Conservation (phyloP, 2,113 vertebrate species). For the Gymnorhina tibicen region DNA sequence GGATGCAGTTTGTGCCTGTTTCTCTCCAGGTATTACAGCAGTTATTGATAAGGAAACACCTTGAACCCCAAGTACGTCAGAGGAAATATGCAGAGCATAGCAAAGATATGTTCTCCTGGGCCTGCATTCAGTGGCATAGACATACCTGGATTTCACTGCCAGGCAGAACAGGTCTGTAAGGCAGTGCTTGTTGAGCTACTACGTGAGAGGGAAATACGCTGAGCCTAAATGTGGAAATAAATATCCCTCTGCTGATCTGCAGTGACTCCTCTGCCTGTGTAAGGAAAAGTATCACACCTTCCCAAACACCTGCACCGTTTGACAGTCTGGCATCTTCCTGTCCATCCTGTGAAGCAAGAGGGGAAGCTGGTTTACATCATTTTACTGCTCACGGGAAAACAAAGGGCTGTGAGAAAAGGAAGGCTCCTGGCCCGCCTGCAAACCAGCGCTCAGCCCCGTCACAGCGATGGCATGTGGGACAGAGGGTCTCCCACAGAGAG, state of each 20-base stretch:
- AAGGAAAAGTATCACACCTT: not conserved
- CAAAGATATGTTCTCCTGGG: not conserved
- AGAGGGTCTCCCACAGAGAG: not conserved
- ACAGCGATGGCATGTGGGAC: not conserved
- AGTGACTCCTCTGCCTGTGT: not conserved
- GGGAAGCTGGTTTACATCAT: not conserved
- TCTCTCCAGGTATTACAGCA: not conserved
- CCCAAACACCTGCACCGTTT: not conserved
- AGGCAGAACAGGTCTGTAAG: not conserved
- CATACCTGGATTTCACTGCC: not conserved
- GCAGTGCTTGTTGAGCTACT: not conserved
- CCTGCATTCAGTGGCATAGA: not conserved
- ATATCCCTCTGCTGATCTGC: not conserved
- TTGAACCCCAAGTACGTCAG: not conserved
- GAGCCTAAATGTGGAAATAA: not conserved
- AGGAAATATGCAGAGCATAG: not conserved
- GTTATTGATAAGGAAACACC: not conserved
- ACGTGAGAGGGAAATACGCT: not conserved
- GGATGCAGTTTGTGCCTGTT: not conserved
- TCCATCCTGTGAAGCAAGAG: not conserved
- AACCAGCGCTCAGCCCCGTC: accelerated
- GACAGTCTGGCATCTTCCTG: not conserved
- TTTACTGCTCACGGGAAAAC: not conserved
- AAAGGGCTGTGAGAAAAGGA: not conserved
- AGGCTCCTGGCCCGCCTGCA: not conserved